These are phyloP conservation scores for Lepisosteus oculatus DNA, from an alignment of 2,113 vertebrate species.

Conservation along the genomic window DNA sequence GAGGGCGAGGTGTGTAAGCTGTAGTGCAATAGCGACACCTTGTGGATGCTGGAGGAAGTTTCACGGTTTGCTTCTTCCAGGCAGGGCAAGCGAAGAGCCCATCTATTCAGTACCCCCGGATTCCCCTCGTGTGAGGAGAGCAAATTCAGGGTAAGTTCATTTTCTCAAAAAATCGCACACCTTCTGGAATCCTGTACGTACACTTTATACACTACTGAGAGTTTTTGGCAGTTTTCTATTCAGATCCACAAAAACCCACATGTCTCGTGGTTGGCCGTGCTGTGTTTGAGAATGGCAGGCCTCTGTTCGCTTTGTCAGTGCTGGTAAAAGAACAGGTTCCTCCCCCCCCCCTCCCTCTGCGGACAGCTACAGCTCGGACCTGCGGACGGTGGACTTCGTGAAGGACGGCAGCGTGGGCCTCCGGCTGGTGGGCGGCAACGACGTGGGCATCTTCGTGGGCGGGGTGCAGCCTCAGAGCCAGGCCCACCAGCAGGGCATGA, in stretches of 20 bases:
- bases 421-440: slow-evolving; percentile 84
- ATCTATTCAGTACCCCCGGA: slow-evolving; percentile 71
- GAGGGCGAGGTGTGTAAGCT: not conserved
- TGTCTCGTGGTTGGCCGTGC: too few relatives aligned
- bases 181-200: too few relatives aligned
- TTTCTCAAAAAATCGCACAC: not conserved
- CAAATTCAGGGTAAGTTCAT: slow-evolving; percentile 52
- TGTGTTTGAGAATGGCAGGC: too few relatives aligned
- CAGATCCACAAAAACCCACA: not conserved
- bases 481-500: slow-evolving; percentile 73
- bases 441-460: slow-evolving; percentile 90
- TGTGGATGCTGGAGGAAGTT: not conserved
- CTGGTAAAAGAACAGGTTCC: not conserved
- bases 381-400: slow-evolving; percentile 66
- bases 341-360: not conserved
- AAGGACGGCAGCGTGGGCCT: slow-evolving; percentile 83
- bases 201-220: too few relatives aligned
- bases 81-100: slow-evolving; percentile 59
- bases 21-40: not conserved
- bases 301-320: too few relatives aligned
- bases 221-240: not conserved
- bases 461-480: slow-evolving; percentile 86
- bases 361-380: slow-evolving; percentile 76
- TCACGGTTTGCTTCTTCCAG: slow-evolving; percentile 30
- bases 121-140: slow-evolving; percentile 44